Conservation (phyloP, 2,113 vertebrate genomes). For the Genyomyrus donnyi region DNA sequence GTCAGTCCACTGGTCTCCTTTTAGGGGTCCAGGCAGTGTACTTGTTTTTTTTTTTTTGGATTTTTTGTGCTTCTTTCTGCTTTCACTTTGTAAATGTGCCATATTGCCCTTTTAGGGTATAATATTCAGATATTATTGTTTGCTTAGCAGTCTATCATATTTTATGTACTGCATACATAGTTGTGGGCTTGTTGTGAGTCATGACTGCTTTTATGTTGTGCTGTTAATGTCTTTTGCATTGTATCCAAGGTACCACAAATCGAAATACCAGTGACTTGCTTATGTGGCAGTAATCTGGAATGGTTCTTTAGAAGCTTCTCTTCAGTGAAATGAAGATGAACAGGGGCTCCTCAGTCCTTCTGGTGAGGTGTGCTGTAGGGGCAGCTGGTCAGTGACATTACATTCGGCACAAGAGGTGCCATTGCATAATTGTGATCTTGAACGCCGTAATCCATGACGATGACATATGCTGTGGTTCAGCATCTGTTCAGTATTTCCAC, state of each 20-base stretch:
- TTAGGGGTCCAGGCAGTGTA: background rate
- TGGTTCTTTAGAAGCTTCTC: background rate
- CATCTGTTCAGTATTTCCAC: background rate
- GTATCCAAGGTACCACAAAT: background rate
- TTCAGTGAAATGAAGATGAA: background rate
- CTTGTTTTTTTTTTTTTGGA: background rate
- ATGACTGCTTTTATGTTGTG: background rate
- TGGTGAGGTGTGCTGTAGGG: background rate
- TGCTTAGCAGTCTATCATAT: background rate
- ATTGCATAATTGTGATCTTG: background rate
- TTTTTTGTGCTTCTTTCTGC: background rate
- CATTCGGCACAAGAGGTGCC: background rate
- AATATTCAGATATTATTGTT: background rate
- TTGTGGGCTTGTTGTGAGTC: background rate
- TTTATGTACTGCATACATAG: background rate
- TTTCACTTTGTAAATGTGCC: background rate
- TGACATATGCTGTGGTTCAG: background rate
- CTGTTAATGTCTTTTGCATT: background rate
- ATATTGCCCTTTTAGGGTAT: background rate
- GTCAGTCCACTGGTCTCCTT: background rate
- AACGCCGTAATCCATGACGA: background rate
- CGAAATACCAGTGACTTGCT: background rate
- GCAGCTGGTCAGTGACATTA: background rate
- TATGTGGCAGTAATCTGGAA: background rate
- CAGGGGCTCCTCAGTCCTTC: background rate